phyloP scores from a whole-genome alignment of 2,113 vertebrate genomes.

The Engraulis encrasicolus region DNA sequence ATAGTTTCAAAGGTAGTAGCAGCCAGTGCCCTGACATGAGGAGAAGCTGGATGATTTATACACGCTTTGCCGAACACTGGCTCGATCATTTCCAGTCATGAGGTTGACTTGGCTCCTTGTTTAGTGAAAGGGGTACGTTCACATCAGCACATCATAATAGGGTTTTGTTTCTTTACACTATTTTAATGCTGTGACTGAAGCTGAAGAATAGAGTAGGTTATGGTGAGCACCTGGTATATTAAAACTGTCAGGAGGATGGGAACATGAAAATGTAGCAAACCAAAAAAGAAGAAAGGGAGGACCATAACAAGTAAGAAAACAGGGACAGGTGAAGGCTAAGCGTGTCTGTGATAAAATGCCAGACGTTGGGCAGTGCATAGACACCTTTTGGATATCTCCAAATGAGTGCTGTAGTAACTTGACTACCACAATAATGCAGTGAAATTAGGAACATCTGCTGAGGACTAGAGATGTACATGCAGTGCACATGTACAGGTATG shows the following conservation, averaged over 20 bases:
- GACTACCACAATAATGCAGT: neutral
- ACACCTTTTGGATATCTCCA: too few relatives aligned
- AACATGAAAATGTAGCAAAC: neutral
- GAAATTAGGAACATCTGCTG: neutral
- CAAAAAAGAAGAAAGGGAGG: neutral
- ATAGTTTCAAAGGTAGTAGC: slow-evolving; percentile 68
- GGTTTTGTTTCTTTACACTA: too few relatives aligned
- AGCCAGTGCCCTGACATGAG: slow-evolving; percentile 70
- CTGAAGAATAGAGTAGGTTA: neutral
- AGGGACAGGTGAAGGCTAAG: neutral
- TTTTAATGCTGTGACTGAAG: neutral
- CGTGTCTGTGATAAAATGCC: neutral
- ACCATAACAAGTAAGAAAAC: neutral
- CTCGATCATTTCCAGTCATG: slow-evolving; percentile 9
- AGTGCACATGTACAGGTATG: too few relatives aligned
- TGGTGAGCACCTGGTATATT: neutral
- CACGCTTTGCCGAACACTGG: slow-evolving; percentile 38
- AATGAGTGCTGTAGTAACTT: neutral
- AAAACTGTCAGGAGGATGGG: neutral
- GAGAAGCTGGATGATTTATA: slow-evolving; percentile 76
- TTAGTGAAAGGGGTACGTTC: too few relatives aligned
- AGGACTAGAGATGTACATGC: neutral
- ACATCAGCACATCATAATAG: too few relatives aligned
- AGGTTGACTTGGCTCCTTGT: neutral
- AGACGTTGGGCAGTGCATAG: too few relatives aligned